Evolutionary conservation across 2,888 invertebrate genomes (phyloP).

Genomic region (Chorisops tibialis): DNA sequence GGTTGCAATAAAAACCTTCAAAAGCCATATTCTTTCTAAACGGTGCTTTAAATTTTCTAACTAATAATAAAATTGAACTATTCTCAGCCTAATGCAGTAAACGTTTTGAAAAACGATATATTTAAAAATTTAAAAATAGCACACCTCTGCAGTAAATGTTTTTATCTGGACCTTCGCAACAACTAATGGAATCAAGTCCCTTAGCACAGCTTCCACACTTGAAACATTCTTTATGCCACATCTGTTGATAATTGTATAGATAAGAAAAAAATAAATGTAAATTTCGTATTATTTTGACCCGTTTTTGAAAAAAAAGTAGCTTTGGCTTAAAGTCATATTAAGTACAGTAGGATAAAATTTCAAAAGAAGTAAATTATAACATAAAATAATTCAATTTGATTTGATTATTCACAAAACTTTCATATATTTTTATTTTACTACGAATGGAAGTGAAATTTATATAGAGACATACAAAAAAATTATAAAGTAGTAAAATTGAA

Average conservation of each 20-base stretch:
- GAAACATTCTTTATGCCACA: constrained; percentile 91
- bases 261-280: background rate
- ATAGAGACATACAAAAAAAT: no score
- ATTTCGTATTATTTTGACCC: no score
- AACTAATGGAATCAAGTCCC: constrained; percentile 85
- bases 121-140: constrained; percentile 42
- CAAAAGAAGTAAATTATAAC: background rate
- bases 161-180: constrained; percentile 91
- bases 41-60: no score
- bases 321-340: background rate
- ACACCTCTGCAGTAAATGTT: constrained; percentile 96
- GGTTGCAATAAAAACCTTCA: no score
- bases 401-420: no score
- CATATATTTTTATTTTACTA: no score
- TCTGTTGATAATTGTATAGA: constrained; percentile 52
- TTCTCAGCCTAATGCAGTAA: no score
- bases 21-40: no score
- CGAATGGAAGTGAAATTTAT: no score
- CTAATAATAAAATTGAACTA: no score
- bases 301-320: background rate
- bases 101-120: constrained; percentile 27
- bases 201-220: constrained; percentile 86
- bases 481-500: no score
- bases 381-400: no score
- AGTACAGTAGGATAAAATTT: background rate